phyloP scores from a whole-genome alignment of 2,797 vertebrate genomes.

The Cephalopachus bancanus region DNA sequence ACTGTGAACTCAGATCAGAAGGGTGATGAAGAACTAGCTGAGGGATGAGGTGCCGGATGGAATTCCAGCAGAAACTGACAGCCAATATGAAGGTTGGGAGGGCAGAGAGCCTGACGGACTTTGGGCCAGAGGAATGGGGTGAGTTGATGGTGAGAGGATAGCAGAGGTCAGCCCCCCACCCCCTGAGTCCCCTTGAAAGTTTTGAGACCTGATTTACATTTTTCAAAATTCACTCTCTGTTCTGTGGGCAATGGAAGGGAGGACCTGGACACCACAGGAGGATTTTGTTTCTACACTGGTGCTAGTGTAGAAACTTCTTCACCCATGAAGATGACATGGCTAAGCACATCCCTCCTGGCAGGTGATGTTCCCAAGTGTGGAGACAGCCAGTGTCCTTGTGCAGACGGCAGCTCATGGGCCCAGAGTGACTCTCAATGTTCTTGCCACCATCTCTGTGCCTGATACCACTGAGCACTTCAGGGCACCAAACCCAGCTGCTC shows the following conservation, averaged over 20 bases:
- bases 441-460: not conserved
- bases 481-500: not conserved
- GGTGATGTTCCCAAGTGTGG: not conserved
- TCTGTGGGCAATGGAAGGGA: not conserved
- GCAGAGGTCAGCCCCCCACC: not conserved
- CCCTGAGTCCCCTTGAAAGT: not conserved
- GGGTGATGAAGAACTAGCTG: not conserved
- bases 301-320: not conserved
- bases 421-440: fast-evolving
- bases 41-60: not conserved
- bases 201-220: not conserved
- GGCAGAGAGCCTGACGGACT: not conserved
- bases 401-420: not conserved
- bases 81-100: not conserved
- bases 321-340: not conserved
- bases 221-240: not conserved
- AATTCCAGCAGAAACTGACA: not conserved
- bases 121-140: not conserved
- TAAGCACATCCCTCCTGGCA: not conserved
- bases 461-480: fast-evolving
- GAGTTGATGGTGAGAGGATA: too few relatives aligned
- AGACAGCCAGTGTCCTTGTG: fast-evolving
- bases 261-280: not conserved
- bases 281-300: not conserved
- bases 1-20: not conserved